Evolutionary conservation across 2,888 invertebrate genomes (phyloP), one percentile per base, ranked within the genome.

Genomic region (Hypselothyrea guttata): DNA sequence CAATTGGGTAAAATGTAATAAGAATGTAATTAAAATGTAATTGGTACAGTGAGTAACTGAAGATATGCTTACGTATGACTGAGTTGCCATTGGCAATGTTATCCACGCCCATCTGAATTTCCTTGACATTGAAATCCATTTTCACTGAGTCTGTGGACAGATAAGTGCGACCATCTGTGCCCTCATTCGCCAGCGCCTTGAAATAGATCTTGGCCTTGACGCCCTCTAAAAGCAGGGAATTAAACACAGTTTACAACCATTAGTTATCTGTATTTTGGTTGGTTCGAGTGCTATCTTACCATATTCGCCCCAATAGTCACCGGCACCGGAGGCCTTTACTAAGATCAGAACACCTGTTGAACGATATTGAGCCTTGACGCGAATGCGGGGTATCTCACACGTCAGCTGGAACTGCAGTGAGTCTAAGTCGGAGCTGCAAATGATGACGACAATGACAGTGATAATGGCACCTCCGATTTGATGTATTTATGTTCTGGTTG

Each of bases 241-340:
- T n/a, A n/a, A n/a, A n/a, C n/a, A n/a, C n/a, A n/a, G n/a, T n/a
- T n/a, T n/a, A n/a, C n/a, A n/a, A n/a, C n/a, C n/a, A n/a, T n/a
- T n/a, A n/a, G 12, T 12, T 13, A 13, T 7, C 8, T 13, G 7
- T 7, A 13, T 12, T 4, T 31, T 3, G 15, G 7, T 42, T 30
- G 11, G 16, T 37, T n/a, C 38, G 5, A 38, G 2, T 22, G 7
- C 9, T 11, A 35, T 72, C 87, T 90, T 87, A 96, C 96, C 95
- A 84, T 96, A 96, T 90, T 96, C 95, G 54, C 96, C 96, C 96
- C 96, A 96, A 89, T 96, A 96, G 87, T 96, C 95, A 2, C 96
- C 96, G 45, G 95, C 95, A 2, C 96, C 96, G 0, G 95, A 94
- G 5, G 96, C 96, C 75, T 95, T 93, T 0, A 96, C 94, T 61